Conservation (phyloP, 2,888 invertebrate genomes). For the Oscheius sp. region DNA sequence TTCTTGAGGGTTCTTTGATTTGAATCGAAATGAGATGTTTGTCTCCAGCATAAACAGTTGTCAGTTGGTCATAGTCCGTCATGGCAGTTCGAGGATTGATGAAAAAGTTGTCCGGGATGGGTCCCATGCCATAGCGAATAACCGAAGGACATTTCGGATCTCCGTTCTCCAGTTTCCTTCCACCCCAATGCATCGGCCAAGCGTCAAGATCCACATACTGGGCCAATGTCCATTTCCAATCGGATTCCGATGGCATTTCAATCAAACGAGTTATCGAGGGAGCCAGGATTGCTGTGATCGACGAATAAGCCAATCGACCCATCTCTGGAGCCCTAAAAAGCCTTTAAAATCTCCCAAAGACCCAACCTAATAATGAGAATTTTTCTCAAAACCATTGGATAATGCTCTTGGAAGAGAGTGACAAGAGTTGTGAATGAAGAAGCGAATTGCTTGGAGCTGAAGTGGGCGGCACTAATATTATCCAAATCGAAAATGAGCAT, state of each 20-base stretch:
- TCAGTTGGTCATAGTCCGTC: constrained; percentile 67
- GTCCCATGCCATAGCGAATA: constrained; percentile 67
- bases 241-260: constrained; percentile 67
- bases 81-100: constrained; percentile 62
- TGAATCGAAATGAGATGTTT: constrained; percentile 69
- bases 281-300: constrained; percentile 67
- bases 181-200: constrained; percentile 70
- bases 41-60: constrained; percentile 69
- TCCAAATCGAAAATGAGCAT: constrained; percentile 69
- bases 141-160: constrained; percentile 65
- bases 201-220: constrained; percentile 65
- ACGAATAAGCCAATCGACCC: constrained; percentile 67
- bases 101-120: constrained; percentile 67
- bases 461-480: constrained; percentile 67
- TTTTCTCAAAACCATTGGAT: constrained; percentile 67
- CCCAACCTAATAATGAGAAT: constrained; percentile 64
- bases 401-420: constrained; percentile 69
- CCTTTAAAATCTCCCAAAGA: no score
- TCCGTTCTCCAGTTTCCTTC: constrained; percentile 60
- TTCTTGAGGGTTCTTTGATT: constrained; percentile 57
- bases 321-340: constrained; percentile 66
- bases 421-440: constrained; percentile 69
- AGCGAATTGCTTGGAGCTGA: constrained; percentile 68
- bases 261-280: constrained; percentile 64
- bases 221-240: constrained; percentile 65